These are phyloP conservation scores for Porites lutea DNA, from an alignment of 64 coral and sea anemone species.

Conservation along the genomic window DNA sequence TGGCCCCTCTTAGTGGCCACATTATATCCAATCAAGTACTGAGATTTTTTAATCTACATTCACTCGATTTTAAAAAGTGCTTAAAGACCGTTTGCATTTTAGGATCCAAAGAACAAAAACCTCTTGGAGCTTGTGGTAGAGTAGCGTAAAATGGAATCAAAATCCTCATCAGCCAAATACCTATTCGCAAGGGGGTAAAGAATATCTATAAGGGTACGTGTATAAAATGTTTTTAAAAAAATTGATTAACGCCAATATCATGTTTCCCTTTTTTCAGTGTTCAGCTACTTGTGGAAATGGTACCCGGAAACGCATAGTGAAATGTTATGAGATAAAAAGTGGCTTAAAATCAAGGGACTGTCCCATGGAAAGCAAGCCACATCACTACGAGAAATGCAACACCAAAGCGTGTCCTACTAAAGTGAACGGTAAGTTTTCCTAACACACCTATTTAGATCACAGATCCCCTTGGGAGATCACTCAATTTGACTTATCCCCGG, in stretches of 20 bases:
- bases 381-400: constrained; percentile 75
- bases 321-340: constrained; percentile 61
- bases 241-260: not conserved
- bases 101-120: too few relatives aligned
- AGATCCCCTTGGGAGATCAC: not conserved
- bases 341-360: constrained; percentile 59
- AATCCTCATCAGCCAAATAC: too few relatives aligned
- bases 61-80: too few relatives aligned
- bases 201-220: not conserved
- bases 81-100: too few relatives aligned
- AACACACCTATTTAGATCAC: not conserved
- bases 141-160: too few relatives aligned
- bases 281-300: constrained; percentile 80
- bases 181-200: too few relatives aligned
- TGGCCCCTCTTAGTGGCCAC: too few relatives aligned
- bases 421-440: constrained; percentile 54
- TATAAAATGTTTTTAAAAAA: not conserved
- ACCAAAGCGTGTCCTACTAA: constrained; percentile 64
- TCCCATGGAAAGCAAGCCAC: constrained; percentile 40
- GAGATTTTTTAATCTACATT: too few relatives aligned
- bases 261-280: constrained; percentile 52
- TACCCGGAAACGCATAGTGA: constrained; percentile 80
- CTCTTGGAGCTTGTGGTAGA: too few relatives aligned
- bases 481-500: not conserved
- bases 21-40: too few relatives aligned